phyloP scores from a whole-genome alignment of 2,113 vertebrate genomes.

The Gracilinanus agilis region DNA sequence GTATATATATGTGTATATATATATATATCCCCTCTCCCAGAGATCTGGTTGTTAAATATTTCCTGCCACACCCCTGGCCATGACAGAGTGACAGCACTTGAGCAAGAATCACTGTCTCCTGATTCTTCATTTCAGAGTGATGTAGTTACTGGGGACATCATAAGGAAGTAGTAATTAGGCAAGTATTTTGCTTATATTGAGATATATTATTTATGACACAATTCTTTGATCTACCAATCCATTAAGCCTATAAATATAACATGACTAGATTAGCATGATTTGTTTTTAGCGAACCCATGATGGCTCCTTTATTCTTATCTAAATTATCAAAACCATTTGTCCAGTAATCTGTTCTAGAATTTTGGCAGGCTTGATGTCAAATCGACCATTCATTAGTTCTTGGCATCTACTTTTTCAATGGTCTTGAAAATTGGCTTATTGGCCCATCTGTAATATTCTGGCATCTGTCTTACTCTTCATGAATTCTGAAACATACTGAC shows the following conservation, averaged over 20 bases:
- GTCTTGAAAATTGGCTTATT: background rate
- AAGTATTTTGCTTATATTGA: background rate
- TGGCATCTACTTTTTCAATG: background rate
- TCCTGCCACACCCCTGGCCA: background rate
- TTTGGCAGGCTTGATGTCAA: background rate
- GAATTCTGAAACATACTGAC: background rate
- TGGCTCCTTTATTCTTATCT: background rate
- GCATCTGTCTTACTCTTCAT: background rate
- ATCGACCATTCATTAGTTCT: background rate
- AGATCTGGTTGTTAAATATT: background rate
- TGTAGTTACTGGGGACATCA: background rate
- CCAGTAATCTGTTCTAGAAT: background rate
- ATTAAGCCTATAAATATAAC: background rate
- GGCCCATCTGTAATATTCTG: background rate
- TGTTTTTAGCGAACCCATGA: background rate
- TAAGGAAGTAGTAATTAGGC: background rate
- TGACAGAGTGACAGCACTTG: background rate
- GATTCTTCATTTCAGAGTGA: background rate
- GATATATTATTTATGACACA: background rate
- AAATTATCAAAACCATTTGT: background rate
- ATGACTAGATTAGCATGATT: background rate
- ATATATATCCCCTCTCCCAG: background rate
- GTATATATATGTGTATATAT: too few species aligned
- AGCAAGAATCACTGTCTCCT: background rate
- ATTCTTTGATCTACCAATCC: background rate